A percentile compares a stretch with the other conserved stretches of the same genome.
These are phyloP conservation scores for Laticauda laticaudata DNA, from an alignment of 2,113 vertebrate genomes.

Conservation along the genomic window DNA sequence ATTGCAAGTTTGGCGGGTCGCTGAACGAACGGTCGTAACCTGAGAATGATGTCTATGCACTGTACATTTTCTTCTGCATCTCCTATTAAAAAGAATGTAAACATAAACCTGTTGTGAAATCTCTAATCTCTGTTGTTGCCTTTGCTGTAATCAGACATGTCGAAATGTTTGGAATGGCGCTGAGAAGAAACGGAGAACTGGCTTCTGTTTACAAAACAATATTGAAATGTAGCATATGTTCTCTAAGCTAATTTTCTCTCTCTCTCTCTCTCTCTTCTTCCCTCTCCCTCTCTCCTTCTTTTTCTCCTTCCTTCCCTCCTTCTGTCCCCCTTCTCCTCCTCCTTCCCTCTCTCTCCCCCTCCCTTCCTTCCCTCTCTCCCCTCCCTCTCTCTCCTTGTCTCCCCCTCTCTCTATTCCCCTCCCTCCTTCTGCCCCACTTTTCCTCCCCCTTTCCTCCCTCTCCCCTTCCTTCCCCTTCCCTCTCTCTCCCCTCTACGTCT, in stretches of 20 bases:
- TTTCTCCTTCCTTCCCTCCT: no score
- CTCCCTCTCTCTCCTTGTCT: no score
- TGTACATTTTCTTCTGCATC: not conserved
- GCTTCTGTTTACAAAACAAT: not conserved
- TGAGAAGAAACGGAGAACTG: not conserved
- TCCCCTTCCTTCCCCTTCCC: fast-evolving
- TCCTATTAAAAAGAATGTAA: not conserved
- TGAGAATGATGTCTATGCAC: fast-evolving
- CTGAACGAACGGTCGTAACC: not conserved
- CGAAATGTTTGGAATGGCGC: not conserved
- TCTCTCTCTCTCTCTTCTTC: no score
- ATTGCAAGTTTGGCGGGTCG: not conserved
- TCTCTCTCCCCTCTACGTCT: no score
- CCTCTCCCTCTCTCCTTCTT: no score
- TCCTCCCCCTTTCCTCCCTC: no score
- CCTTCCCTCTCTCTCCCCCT: no score
- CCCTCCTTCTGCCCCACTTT: no score
- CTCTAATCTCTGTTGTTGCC: not conserved
- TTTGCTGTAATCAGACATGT: not conserved
- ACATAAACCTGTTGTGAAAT: not conserved
- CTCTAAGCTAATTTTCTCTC: not conserved
- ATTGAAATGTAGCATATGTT: not conserved
- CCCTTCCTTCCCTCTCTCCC: no score
- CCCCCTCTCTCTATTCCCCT: no score
- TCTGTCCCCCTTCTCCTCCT: no score